Evolutionary conservation across 23 tunicate species (phyloP).

Genomic region (Trididemnum clinides): DNA sequence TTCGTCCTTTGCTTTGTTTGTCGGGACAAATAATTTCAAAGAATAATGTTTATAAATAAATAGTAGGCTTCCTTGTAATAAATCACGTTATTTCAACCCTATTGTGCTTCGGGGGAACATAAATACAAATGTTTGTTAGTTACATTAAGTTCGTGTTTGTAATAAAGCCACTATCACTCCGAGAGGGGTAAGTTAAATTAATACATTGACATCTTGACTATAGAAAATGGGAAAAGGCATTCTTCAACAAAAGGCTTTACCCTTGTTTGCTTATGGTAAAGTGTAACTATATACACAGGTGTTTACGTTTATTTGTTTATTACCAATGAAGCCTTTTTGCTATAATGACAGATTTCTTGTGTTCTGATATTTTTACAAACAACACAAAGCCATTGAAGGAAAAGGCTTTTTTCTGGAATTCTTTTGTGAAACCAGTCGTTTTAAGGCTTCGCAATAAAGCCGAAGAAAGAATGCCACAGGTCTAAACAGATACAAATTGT

Average conservation of each 20-base stretch:
- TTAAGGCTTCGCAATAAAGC: too few species aligned
- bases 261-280: conserved; percentile 39
- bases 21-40: not conserved
- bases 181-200: too few species aligned
- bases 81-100: not conserved
- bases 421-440: too few species aligned
- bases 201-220: too few species aligned
- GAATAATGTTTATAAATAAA: conserved; percentile 65
- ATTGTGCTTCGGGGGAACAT: not conserved
- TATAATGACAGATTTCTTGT: not conserved
- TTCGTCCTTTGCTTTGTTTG: not conserved
- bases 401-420: not conserved
- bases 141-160: too few species aligned
- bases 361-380: conserved; percentile 43
- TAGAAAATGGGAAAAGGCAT: too few species aligned
- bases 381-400: conserved; percentile 31
- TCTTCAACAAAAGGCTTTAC: too few species aligned
- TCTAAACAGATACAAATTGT: too few species aligned
- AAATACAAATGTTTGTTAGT: not conserved
- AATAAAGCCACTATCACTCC: too few species aligned
- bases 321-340: conserved; percentile 13
- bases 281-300: conserved; percentile 73
- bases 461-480: too few species aligned
- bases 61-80: too few species aligned
- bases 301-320: conserved; percentile 70